Evolutionary conservation across 2,888 invertebrate species (phyloP).

Genomic region (Zygogramma bicolorata): DNA sequence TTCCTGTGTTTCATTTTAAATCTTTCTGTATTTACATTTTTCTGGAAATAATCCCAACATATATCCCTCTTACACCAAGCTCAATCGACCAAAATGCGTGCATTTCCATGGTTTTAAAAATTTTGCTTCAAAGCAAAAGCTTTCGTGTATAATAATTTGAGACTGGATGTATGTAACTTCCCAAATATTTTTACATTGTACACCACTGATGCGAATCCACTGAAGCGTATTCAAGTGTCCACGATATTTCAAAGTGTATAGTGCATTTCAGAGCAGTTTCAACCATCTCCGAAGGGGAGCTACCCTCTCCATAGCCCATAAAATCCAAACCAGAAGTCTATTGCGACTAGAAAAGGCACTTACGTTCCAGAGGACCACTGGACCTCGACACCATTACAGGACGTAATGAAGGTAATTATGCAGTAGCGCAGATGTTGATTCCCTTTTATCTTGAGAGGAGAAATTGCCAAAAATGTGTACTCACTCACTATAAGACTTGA

Average conservation of each 20-base stretch:
- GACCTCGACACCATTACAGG: constrained; percentile 5
- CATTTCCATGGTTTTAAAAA: no score
- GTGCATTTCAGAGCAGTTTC: constrained; percentile 5
- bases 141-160: no score
- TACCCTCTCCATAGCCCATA: constrained; percentile 9
- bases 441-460: neutral
- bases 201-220: neutral
- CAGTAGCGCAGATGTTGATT: neutral
- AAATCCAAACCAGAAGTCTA: constrained; percentile 18
- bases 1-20: no score
- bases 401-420: neutral
- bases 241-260: neutral
- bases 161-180: no score
- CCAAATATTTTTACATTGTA: no score
- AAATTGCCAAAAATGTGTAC: neutral
- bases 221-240: neutral
- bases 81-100: no score
- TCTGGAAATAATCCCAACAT: no score
- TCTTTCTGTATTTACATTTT: no score
- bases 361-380: constrained; percentile 2
- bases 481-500: no score
- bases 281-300: neutral
- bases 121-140: no score
- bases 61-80: no score
- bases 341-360: constrained; percentile 20